These are phyloP conservation scores for Plumapathes pennacea DNA, from an alignment of 92 coral and sea anemone genomes.

Conservation along the genomic window DNA sequence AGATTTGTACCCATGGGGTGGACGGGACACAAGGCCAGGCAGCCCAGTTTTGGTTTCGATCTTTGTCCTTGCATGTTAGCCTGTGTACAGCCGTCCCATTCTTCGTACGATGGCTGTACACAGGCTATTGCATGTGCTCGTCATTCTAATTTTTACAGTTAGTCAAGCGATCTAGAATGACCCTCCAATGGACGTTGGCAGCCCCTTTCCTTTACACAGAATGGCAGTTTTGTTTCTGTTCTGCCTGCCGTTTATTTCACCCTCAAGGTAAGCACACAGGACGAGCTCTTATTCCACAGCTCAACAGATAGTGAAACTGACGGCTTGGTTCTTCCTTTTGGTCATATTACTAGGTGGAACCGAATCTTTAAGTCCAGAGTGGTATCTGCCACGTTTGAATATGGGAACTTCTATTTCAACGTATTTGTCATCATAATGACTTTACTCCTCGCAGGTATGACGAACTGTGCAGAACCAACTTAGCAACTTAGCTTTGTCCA, in stretches of 20 bases:
- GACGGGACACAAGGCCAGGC: too few species aligned
- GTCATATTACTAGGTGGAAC: conserved; percentile 84
- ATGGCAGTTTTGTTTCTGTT: conserved; percentile 82
- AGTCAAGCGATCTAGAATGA: conserved; percentile 79
- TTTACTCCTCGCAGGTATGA: conserved; percentile 73
- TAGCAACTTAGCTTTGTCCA: too few species aligned
- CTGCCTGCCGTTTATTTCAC: conserved; percentile 89
- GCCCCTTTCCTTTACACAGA: conserved; percentile 88
- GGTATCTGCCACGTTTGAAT: conserved; percentile 66
- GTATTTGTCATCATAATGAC: conserved; percentile 80
- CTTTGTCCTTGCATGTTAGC: too few species aligned
- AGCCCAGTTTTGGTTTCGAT: too few species aligned
- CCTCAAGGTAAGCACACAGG: conserved; percentile 59
- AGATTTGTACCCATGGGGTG: too few species aligned
- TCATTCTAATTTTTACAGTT: too few species aligned
- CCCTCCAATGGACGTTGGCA: conserved; percentile 95
- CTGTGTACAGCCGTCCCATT: too few species aligned
- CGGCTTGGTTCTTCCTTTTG: too few species aligned
- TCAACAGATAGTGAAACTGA: too few species aligned
- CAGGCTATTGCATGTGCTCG: too few species aligned
- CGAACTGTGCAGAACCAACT: too few species aligned
- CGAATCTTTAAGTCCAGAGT: conserved; percentile 72
- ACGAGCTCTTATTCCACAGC: background rate
- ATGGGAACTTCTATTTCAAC: conserved; percentile 90
- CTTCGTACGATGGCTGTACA: too few species aligned